Conservation (phyloP, 2,113 vertebrate species). For the Puffinus mauretanicus region DNA sequence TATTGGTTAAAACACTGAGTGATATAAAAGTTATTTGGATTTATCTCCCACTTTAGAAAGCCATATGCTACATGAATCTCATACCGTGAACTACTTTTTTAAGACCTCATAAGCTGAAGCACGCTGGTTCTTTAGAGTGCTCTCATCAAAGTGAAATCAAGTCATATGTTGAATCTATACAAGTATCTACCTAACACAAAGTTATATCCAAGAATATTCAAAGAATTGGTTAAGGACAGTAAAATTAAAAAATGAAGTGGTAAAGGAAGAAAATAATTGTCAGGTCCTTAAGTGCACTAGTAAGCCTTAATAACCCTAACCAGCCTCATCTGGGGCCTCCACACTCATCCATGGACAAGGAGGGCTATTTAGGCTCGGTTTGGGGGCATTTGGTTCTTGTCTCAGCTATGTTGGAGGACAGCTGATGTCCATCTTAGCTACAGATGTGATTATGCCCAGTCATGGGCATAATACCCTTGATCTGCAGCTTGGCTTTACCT, state of each 20-base stretch:
- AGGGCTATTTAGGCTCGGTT: fast-evolving
- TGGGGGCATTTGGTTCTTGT: background rate
- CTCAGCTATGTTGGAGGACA: background rate
- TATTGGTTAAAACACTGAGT: constrained; percentile 1
- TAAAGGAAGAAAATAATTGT: background rate
- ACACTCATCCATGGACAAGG: background rate
- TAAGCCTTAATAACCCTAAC: background rate
- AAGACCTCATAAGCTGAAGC: background rate
- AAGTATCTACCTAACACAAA: background rate
- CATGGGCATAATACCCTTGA: background rate
- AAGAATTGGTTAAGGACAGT: background rate
- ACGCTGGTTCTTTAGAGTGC: background rate
- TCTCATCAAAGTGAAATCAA: background rate
- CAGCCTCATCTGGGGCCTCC: fast-evolving
- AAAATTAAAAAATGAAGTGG: background rate
- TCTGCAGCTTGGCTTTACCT: background rate
- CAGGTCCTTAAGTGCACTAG: background rate
- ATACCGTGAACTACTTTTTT: background rate
- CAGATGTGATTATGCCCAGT: background rate
- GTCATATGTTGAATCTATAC: background rate
- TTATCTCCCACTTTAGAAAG: constrained; percentile 5
- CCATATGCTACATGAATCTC: background rate
- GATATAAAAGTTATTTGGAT: background rate
- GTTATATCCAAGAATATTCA: background rate
- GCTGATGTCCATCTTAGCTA: background rate